These are phyloP conservation scores for Troilus luridus DNA, from an alignment of 2,888 invertebrate genomes.

Conservation along the genomic window DNA sequence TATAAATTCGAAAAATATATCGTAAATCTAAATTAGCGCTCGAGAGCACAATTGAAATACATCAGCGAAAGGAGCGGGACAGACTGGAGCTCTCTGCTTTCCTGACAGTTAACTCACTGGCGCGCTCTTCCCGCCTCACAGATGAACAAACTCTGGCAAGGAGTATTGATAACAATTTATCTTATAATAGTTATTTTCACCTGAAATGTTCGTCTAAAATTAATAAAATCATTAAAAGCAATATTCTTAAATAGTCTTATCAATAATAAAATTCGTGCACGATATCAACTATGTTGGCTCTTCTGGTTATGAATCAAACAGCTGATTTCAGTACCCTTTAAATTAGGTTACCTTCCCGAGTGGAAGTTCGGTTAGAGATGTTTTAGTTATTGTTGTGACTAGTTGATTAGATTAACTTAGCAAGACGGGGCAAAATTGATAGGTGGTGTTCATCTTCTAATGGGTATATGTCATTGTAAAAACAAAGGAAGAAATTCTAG, in stretches of 20 bases:
- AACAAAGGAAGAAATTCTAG: conserved; percentile 60
- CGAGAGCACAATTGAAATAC: not conserved
- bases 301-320: conserved; percentile 48
- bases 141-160: conserved; percentile 23
- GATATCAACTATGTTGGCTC: conserved; percentile 42
- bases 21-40: conserved; percentile 31
- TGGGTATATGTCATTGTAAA: conserved; percentile 64
- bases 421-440: conserved; percentile 26
- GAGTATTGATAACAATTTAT: not conserved
- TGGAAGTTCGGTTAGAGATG: conserved; percentile 58
- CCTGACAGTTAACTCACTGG: conserved; percentile 52
- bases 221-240: not conserved
- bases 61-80: conserved; percentile 51
- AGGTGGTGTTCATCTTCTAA: conserved; percentile 60
- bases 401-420: conserved; percentile 21
- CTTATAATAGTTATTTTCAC: not conserved
- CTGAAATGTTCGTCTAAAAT: not conserved
- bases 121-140: conserved; percentile 52
- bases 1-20: conserved; percentile 22
- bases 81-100: conserved; percentile 46
- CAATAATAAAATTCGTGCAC: not conserved
- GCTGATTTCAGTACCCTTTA: conserved; percentile 57
- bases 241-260: not conserved
- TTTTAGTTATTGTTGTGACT: conserved; percentile 49
- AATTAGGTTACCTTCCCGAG: conserved; percentile 59